These are phyloP conservation scores for Anthoscopus minutus DNA, from an alignment of 2,113 vertebrate genomes.

Conservation along the genomic window DNA sequence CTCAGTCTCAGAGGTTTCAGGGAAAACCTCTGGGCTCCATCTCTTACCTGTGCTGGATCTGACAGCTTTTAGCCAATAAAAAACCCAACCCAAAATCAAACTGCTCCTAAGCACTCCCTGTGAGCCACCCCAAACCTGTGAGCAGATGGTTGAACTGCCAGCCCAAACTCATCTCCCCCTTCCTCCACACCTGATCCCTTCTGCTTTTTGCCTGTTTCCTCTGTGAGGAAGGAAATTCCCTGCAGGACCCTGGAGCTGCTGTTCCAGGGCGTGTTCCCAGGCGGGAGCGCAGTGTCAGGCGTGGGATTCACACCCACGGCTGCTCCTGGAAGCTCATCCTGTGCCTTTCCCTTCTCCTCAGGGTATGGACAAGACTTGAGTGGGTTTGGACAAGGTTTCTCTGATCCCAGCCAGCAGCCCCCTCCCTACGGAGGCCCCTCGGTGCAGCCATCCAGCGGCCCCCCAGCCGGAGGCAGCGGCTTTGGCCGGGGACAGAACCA, in stretches of 20 bases:
- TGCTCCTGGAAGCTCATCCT: background rate
- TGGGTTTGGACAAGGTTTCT: constrained; percentile 92
- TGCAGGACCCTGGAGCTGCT: background rate
- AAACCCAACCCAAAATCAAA: background rate
- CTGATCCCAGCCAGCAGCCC: constrained; percentile 90
- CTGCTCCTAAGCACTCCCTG: background rate
- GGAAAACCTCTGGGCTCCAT: background rate
- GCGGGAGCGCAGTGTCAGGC: accelerated
- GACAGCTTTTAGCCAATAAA: background rate
- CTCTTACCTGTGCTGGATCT: background rate
- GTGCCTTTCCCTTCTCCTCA: constrained; percentile 52
- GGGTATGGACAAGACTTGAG: constrained; percentile 98
- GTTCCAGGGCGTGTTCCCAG: accelerated
- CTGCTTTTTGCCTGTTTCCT: background rate
- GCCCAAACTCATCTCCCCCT: accelerated
- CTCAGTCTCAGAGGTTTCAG: background rate
- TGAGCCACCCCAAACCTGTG: background rate
- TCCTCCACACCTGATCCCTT: background rate
- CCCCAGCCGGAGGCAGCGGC: constrained; percentile 81
- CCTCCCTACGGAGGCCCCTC: constrained; percentile 86
- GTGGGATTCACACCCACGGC: accelerated
- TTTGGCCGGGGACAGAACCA: constrained; percentile 97
- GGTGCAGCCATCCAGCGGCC: constrained; percentile 83
- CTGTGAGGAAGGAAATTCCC: background rate
- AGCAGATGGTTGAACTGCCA: background rate